Conservation (phyloP, 2,888 invertebrate species). For the Cantharis rufa region DNA sequence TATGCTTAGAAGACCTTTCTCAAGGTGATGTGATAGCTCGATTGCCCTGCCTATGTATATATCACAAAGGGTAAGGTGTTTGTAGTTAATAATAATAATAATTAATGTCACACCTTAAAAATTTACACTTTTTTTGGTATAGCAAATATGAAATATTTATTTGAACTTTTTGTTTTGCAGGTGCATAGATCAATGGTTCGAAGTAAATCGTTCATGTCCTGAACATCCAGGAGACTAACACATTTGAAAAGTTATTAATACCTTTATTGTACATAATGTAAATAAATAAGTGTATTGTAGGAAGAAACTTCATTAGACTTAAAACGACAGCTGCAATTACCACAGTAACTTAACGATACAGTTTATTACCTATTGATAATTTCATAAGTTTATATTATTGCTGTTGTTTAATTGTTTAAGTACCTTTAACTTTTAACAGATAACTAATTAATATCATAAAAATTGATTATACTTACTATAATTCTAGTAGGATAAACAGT, state of each 20-base stretch:
- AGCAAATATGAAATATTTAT: background rate
- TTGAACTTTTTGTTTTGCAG: conserved; percentile 61
- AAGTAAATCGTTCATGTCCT: conserved; percentile 97
- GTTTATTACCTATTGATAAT: background rate
- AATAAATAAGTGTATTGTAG: conserved; percentile 39
- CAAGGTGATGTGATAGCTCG: conserved; percentile 97
- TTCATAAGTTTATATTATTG: background rate
- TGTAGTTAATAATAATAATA: conserved; percentile 2
- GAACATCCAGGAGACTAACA: conserved; percentile 95
- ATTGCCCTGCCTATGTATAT: conserved; percentile 98
- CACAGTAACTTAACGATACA: conserved; percentile 1
- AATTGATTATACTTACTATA: conserved; percentile 3
- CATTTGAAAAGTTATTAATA: conserved; percentile 24
- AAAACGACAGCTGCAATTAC: conserved; percentile 8
- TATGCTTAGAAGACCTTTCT: conserved; percentile 95
- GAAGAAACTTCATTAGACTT: conserved; percentile 36
- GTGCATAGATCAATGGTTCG: conserved; percentile 99
- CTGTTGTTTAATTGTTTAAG: conserved; percentile 3
- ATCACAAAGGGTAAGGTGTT: conserved; percentile 87
- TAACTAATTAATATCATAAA: conserved; percentile 1
- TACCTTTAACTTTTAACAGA: conserved; percentile 1
- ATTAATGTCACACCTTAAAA: background rate
- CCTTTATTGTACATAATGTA: conserved; percentile 47
- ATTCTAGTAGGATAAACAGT: background rate
- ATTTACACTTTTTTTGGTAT: background rate